Base-by-base conservation (phyloP, 2,797 vertebrate species). In the Spizella passerina region DNA sequence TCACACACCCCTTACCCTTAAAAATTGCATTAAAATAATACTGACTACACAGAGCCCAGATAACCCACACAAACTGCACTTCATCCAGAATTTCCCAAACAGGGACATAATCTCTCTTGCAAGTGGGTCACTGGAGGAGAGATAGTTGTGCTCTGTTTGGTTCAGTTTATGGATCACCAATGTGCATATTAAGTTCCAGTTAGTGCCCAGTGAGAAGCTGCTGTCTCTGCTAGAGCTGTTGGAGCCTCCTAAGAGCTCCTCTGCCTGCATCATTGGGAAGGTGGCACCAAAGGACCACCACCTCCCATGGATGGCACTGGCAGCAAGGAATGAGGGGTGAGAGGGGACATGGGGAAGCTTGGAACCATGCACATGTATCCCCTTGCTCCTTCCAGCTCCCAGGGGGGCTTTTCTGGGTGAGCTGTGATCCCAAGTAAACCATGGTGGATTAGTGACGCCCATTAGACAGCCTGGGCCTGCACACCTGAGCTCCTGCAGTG, bases 301-400 rank as follows among this genome's bases (percentile, higher is more conserved):
- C 24, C 14, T 79, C 23, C 86, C 7, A 0, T 0, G 3, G 57
- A 57, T 0, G 1, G 38, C 52, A 65, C 26, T 21, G 11, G 61
- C 49, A 60, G 34, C 2, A 2, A 20, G 23, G 24, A 22, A 50
- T 1, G 1, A 71, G 27, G 20, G 11, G 5, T 3, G 4, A 50
- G 64, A 86, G 80, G 32, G 22, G 16, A 29, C 2, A 2, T 4
- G 17, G 36, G 30, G 46, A 80, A 83, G 43, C 13, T 34, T 5
- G 2, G 46, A 82, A 8, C 15, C n/a, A 30, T 9, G 6, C 7
- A 38, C 4, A 3, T 4, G 11, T 0, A 1, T 29, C 6, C 11
- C 26, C 7, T 77, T 52, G 18, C 50, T 65, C 34, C 53, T 69
- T 81, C 24, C 55, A 61, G 7, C 1, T 23, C 43, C 30, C 13